Evolutionary conservation across 2,113 vertebrate genomes (phyloP).

Genomic region (Hemiscyllium ocellatum): DNA sequence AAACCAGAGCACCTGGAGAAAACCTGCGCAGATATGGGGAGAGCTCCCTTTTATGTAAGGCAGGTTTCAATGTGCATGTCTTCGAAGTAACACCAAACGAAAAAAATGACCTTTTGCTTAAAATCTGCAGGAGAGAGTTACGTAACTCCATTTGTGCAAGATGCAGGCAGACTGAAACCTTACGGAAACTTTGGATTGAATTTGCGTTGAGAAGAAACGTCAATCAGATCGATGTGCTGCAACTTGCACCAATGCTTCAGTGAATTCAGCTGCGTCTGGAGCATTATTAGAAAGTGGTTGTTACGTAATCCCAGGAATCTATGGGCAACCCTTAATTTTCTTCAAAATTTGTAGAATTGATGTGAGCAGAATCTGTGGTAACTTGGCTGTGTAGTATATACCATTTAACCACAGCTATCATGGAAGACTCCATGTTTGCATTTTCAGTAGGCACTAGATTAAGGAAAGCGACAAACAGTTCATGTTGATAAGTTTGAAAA

Average conservation of each 20-base stretch:
- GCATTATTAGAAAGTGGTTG: neutral
- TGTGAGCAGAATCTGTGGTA: neutral
- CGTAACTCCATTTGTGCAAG: neutral
- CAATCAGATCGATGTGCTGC: neutral
- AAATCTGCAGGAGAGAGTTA: no score
- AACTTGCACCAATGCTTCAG: neutral
- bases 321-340: neutral
- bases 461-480: no score
- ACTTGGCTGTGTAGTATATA: neutral
- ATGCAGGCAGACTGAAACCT: no score
- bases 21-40: no score
- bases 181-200: neutral
- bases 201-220: neutral
- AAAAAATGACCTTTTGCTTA: neutral
- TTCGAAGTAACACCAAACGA: neutral
- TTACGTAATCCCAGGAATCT: neutral
- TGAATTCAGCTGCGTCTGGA: neutral
- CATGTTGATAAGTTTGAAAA: neutral
- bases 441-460: neutral
- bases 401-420: neutral
- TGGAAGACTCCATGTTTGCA: neutral
- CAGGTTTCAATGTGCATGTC: neutral
- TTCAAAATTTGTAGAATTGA: neutral
- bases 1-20: no score
- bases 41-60: neutral